These are phyloP conservation scores for Condylura cristata DNA, from an alignment of 2,113 vertebrate genomes.

Conservation along the genomic window DNA sequence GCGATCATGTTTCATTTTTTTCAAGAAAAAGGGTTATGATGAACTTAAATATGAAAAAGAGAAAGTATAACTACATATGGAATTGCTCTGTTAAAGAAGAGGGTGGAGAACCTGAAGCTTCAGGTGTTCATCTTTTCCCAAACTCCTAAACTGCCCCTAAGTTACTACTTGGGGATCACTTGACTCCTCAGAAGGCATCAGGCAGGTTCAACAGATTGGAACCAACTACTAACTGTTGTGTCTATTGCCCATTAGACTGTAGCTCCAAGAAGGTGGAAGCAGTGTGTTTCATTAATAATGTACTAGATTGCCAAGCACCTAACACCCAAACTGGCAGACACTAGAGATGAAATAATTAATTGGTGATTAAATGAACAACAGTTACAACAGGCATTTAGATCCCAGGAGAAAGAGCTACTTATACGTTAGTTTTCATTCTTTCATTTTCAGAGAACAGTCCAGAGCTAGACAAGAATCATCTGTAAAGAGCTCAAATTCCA, in stretches of 20 bases:
- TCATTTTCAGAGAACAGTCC: background rate
- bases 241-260: background rate
- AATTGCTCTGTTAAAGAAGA: background rate
- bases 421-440: background rate
- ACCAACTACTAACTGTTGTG: background rate
- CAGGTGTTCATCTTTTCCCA: fast-evolving
- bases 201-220: background rate
- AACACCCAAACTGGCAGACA: background rate
- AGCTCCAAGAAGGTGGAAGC: background rate
- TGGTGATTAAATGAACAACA: background rate
- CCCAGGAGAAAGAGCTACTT: background rate
- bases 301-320: background rate
- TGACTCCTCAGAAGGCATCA: background rate
- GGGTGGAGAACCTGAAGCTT: background rate
- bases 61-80: background rate
- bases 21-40: background rate
- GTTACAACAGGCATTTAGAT: background rate
- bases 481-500: background rate
- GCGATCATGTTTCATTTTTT: background rate
- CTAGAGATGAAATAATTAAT: background rate
- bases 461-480: background rate
- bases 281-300: background rate
- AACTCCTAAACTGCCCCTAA: background rate
- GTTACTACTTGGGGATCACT: background rate
- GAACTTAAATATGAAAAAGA: background rate